Evolutionary conservation across 2,888 invertebrate genomes (phyloP), one percentile per base, ranked within the genome.

Genomic region (Tricholauxania praeusta): DNA sequence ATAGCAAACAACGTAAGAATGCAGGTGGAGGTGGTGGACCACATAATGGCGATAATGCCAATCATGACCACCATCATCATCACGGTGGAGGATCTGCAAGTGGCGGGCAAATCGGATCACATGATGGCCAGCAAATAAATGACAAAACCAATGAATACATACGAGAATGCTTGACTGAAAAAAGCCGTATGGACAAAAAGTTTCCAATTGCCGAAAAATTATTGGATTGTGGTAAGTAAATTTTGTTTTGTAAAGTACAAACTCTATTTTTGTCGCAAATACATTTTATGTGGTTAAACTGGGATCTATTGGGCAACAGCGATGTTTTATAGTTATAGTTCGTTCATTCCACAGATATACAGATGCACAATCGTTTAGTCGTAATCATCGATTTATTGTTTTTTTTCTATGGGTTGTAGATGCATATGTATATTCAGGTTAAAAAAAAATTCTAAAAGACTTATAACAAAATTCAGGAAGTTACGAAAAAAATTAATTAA

Each of bases 111-210:
- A 62, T 74, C 32, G 75, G 77, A 32, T 47, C 63, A 48, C 74
- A 69, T 57, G 80, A 80, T 75, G 82, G 75, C 67, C 90, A 90
- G 82, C 87, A 85, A 74, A 77, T 91, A 74, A 90, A 91, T 78
- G 92, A 92, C 84, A 94, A 93, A 88, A 93, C 93, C 84, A 92
- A 90, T 71, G 94, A 94, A 88, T 94, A 94, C 83, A 91, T 94
- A 83, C 89, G 92, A 28, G 93, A 94, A 83, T 89, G 94, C 73
- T 84, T 94, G 74, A 90, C 91, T 65, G 94, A 94, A 82, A 93
- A 93, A 85, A 89, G 91, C 73, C 90, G 90, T 78, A 88, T 93
- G 78, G 92, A 90, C 78, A 89, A 90, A 66, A 93, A 93, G 83
- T 92, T 91, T 86, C 93, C 93, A 19, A 90, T 93, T 79, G 91